Evolutionary conservation across 2,888 invertebrate genomes (phyloP).

Genomic region (Urechis unicinctus): DNA sequence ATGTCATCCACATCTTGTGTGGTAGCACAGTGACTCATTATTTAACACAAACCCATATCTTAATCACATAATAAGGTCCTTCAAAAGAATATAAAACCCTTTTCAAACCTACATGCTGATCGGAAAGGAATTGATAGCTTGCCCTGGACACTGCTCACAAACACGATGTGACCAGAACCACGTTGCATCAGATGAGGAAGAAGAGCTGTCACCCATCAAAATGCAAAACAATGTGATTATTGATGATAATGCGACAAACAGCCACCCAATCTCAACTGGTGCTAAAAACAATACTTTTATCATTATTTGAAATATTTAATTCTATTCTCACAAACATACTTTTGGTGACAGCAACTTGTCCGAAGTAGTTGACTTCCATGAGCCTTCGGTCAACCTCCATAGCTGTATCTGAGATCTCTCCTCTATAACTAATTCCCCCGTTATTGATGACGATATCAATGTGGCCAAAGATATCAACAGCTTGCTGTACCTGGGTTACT

Average conservation of each 20-base stretch:
- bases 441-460: constrained; percentile 90
- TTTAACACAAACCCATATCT: too few relatives aligned
- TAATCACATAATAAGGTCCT: too few relatives aligned
- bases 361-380: constrained; percentile 93
- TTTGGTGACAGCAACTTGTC: constrained; percentile 83
- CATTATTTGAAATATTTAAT: neutral
- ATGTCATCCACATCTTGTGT: too few relatives aligned
- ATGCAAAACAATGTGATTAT: neutral
- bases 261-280: too few relatives aligned
- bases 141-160: constrained; percentile 88
- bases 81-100: too few relatives aligned
- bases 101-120: constrained; percentile 54
- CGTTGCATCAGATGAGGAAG: constrained; percentile 74
- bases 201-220: too few relatives aligned
- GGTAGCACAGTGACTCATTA: too few relatives aligned
- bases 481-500: constrained; percentile 60
- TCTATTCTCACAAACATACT: constrained; percentile 60
- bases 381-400: constrained; percentile 77
- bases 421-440: constrained; percentile 73
- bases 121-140: constrained; percentile 78
- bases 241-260: neutral
- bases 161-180: constrained; percentile 74
- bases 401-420: constrained; percentile 67
- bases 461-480: constrained; percentile 42
- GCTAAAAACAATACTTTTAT: neutral